phyloP scores from a whole-genome alignment of 2,113 vertebrate genomes.

The Ia io region DNA sequence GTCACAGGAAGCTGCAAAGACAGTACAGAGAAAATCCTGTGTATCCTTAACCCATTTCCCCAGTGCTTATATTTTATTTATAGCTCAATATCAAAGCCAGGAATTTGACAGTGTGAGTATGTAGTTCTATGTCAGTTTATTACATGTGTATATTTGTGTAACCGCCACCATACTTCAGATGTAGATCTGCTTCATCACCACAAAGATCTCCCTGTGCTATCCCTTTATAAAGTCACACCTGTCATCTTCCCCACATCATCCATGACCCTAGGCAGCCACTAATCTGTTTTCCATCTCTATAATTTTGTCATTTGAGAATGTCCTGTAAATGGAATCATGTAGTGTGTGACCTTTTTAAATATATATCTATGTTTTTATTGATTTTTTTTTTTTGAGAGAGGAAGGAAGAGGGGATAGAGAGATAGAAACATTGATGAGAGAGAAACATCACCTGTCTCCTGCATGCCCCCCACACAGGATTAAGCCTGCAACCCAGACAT shows the following conservation, averaged over 20 bases:
- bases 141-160: conserved; percentile 7
- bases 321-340: conserved; percentile 47
- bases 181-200: background rate
- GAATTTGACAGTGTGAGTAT: conserved; percentile 40
- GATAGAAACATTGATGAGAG: too few relatives aligned
- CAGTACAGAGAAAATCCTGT: conserved; percentile 22
- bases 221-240: conserved; percentile 7
- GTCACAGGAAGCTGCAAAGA: conserved; percentile 23
- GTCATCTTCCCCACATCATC: background rate
- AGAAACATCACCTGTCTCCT: too few relatives aligned
- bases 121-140: background rate
- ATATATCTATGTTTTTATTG: too few relatives aligned
- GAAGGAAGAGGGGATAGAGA: too few relatives aligned
- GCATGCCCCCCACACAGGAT: too few relatives aligned
- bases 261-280: conserved; percentile 7
- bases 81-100: background rate
- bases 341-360: conserved; percentile 17
- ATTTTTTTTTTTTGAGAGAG: too few relatives aligned
- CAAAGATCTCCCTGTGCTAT: background rate
- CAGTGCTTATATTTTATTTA: conserved; percentile 30
- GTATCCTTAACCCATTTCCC: conserved; percentile 19
- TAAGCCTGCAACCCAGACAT: too few relatives aligned
- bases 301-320: conserved; percentile 45
- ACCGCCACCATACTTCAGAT: background rate
- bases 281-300: conserved; percentile 20